Conservation (phyloP, 2,888 invertebrate species). For the Piscicola geometra region DNA sequence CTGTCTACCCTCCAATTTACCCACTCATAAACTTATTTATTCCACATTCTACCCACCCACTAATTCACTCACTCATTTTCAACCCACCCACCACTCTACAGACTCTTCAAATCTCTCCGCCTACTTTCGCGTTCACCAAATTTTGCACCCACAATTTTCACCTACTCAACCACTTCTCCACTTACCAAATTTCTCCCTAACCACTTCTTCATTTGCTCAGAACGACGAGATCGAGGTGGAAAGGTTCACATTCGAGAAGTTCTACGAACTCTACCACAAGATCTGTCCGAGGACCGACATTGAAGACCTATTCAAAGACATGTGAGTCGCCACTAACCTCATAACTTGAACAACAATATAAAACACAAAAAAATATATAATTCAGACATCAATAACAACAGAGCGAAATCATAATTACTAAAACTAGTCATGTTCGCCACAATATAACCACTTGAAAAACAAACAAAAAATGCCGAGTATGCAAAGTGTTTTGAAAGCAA, state of each 20-base stretch:
- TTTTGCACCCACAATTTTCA: not conserved
- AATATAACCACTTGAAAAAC: not conserved
- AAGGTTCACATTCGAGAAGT: constrained; percentile 96
- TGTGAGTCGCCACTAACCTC: too few relatives aligned
- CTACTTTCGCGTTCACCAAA: not conserved
- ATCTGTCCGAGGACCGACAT: constrained; percentile 98
- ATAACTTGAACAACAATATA: not conserved
- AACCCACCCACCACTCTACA: not conserved
- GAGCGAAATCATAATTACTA: not conserved
- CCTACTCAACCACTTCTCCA: constrained; percentile 1
- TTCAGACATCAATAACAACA: not conserved
- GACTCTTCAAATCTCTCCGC: not conserved
- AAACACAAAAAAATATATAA: not conserved
- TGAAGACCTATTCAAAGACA: constrained; percentile 88
- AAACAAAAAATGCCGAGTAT: too few relatives aligned
- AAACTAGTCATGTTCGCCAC: not conserved
- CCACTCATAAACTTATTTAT: too few relatives aligned
- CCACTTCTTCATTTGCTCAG: constrained; percentile 53
- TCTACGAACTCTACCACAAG: constrained; percentile 94
- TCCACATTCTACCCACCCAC: too few relatives aligned
- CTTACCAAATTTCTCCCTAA: not conserved
- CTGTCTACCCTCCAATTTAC: too few relatives aligned
- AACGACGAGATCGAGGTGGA: constrained; percentile 89
- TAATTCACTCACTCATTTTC: not conserved
- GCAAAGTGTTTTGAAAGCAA: too few relatives aligned